phyloP scores from a whole-genome alignment of 2,113 vertebrate genomes.

The Oreochromis aureus region DNA sequence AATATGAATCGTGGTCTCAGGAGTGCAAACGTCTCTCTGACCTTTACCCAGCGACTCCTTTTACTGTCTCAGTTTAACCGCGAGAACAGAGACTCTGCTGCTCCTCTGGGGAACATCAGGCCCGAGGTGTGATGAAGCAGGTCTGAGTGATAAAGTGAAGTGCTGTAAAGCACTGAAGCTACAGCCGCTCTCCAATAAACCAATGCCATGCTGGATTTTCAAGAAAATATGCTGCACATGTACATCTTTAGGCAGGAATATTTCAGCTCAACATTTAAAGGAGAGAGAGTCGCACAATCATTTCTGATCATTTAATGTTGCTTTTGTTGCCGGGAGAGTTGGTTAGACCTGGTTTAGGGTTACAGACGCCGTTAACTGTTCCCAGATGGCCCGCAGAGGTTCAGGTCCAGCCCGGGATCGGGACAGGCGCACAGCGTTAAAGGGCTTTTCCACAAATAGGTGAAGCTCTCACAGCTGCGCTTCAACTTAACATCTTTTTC shows the following conservation, averaged over 20 bases:
- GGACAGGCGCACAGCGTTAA: background rate
- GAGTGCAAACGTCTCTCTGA: background rate
- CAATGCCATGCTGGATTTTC: background rate
- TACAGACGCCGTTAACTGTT: background rate
- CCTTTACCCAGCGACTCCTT: background rate
- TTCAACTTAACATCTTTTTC: background rate
- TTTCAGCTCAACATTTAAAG: background rate
- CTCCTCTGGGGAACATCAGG: background rate
- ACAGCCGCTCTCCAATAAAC: background rate
- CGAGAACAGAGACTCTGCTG: background rate
- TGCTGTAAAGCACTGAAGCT: background rate
- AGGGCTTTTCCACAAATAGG: background rate
- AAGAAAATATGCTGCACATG: background rate
- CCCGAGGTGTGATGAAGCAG: background rate
- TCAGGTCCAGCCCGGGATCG: background rate
- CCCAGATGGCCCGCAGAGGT: background rate
- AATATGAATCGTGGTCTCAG: background rate
- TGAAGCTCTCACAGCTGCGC: background rate
- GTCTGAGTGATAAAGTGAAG: background rate
- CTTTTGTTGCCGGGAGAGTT: background rate
- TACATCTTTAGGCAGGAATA: background rate
- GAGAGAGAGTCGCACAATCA: background rate
- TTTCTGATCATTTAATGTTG: background rate
- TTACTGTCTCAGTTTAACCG: rapidly evolving
- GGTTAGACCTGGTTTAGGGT: background rate